Percentiles rank a stretch among this genome's conserved stretches.
These are phyloP conservation scores for Tauraco hartlaubi DNA, from an alignment of 2,797 vertebrate genomes.

Conservation along the genomic window DNA sequence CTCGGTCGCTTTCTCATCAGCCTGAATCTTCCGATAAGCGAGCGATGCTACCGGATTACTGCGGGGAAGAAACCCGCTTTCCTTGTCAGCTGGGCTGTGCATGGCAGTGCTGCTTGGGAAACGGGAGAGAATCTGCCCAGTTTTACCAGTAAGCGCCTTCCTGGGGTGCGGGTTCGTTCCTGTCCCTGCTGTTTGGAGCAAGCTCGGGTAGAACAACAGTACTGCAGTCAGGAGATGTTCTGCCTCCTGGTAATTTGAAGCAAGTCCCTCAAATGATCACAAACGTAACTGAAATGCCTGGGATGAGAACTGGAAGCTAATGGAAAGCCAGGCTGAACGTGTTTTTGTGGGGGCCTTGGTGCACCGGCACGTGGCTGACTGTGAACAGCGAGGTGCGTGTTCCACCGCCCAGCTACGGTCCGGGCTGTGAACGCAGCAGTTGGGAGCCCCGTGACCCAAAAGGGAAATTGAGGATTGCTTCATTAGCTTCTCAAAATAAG, in stretches of 20 bases:
- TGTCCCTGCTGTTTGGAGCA: not conserved
- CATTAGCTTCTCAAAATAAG: not conserved
- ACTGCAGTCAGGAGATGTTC: fast-evolving
- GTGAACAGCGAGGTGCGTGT: fast-evolving
- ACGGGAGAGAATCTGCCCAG: not conserved
- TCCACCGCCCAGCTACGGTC: fast-evolving
- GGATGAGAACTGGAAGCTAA: not conserved
- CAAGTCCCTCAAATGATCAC: not conserved
- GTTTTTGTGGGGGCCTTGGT: fast-evolving
- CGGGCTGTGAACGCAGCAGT: not conserved
- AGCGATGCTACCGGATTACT: not conserved
- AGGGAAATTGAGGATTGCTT: not conserved
- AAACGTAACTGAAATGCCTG: fast-evolving
- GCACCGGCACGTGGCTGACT: fast-evolving
- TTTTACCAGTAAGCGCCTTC: fast-evolving
- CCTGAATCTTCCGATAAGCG: constrained; percentile 61
- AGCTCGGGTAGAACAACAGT: fast-evolving
- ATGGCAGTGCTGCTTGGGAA: not conserved
- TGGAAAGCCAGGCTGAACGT: fast-evolving
- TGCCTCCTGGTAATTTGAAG: not conserved
- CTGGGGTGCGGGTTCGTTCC: not conserved
- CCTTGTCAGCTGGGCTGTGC: not conserved
- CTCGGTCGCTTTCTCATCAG: constrained; percentile 76
- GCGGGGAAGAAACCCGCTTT: not conserved
- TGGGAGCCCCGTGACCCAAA: not conserved